A percentile compares a stretch with the other conserved stretches of the same genome.
Conservation (phyloP, 2,888 invertebrate genomes). For the Agriopis marginaria region DNA sequence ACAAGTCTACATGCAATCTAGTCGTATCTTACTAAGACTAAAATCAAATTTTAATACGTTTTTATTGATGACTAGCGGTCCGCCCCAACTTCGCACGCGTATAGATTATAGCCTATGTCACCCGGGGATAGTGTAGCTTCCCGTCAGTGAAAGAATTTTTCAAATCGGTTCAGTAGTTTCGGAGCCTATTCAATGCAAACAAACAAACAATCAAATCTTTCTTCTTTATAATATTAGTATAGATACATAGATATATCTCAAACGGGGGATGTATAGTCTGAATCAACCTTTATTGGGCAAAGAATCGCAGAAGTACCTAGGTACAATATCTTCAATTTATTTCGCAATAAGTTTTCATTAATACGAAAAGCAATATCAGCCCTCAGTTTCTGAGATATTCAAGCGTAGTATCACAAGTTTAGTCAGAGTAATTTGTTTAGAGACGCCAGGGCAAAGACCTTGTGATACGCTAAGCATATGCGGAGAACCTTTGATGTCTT, state of each 20-base stretch:
- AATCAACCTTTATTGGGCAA: too few relatives aligned
- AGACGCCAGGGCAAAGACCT: conserved; percentile 3
- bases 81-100: background rate
- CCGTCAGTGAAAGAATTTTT: too few relatives aligned
- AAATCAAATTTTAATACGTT: background rate
- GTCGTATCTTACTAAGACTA: background rate
- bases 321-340: background rate
- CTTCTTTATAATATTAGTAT: too few relatives aligned
- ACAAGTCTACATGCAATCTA: background rate
- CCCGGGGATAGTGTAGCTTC: too few relatives aligned
- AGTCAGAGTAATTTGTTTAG: background rate
- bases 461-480: conserved; percentile 8
- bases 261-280: too few relatives aligned
- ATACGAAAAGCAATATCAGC: background rate
- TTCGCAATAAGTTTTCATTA: background rate
- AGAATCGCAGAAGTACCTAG: background rate
- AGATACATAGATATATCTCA: too few relatives aligned
- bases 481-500: conserved; percentile 18
- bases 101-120: too few relatives aligned
- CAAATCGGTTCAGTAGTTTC: too few relatives aligned
- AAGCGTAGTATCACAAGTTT: background rate
- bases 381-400: background rate
- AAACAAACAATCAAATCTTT: too few relatives aligned
- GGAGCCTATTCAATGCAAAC: too few relatives aligned
- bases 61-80: background rate